Evolutionary conservation across 2,797 vertebrate species (phyloP), one percentile per base, ranked within the genome.

Genomic region (Petrocephalus sullivani): DNA sequence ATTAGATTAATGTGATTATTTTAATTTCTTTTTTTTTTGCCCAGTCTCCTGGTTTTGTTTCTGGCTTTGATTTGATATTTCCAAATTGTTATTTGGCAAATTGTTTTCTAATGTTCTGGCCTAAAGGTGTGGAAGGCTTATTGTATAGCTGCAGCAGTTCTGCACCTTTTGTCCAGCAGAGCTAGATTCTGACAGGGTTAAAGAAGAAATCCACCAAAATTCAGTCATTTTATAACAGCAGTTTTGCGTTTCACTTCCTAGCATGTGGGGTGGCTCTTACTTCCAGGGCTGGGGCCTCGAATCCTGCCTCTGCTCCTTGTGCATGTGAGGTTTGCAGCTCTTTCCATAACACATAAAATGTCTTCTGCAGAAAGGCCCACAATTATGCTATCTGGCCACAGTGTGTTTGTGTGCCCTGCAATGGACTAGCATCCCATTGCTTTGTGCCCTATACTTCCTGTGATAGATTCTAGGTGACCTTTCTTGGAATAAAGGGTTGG

Each of bases 1-100:
- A 83, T 23, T 46, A 83, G 41, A 54, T 53, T 37, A 71, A 71
- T 71, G 64, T 83, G 46, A 83, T 83, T 83, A 83, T 83, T 83
- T 51, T 51, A 83, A 83, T 51, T 51, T 49, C 9, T 21, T 53
- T 83, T 53, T 83, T 46, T 46, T 54, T 54, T 51, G 46, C 49
- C 78, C 78, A 46, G 41, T 49, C 4, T 71, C 64, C 64, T 71
- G 64, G 28, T 37, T 71, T 71, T 37, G 37, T 83, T 83, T 23
- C 19, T 12, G n/a, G 41, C 49, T 83, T 83, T 83, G 49, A 83
- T 83, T 46, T 83, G 46, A 83, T 54, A 28, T 46, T 83, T 54
- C 9, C 28, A 16, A 37, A 71, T 71, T 71, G 28, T 37, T 37
- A 37, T 71, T 71, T 83, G 46, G 46, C 81, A 83, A 23, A 83